phyloP scores from a whole-genome alignment of 2,888 invertebrate genomes.

The Linnaemya vulpina region DNA sequence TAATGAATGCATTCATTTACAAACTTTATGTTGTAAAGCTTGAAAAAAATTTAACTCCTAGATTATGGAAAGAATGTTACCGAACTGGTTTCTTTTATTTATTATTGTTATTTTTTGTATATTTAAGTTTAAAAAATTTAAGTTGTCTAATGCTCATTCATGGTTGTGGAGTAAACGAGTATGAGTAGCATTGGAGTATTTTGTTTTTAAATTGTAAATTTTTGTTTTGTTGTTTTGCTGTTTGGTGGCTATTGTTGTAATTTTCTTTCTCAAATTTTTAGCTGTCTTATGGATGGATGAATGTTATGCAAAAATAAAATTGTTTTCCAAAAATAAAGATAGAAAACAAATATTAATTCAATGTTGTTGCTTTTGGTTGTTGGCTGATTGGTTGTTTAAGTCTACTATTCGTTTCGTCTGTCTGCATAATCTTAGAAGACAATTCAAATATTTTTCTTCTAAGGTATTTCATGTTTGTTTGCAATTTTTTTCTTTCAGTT shows the following conservation, averaged over 20 bases:
- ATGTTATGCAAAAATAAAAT: slow-evolving; percentile 47
- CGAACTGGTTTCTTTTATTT: slow-evolving; percentile 64
- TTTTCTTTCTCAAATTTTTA: slow-evolving; percentile 55
- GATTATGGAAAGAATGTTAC: slow-evolving; percentile 66
- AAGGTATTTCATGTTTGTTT: slow-evolving; percentile 40
- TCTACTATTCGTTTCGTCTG: slow-evolving; percentile 3
- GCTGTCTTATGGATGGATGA: slow-evolving; percentile 35
- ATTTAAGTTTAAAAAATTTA: slow-evolving; percentile 41
- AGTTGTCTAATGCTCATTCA: slow-evolving; percentile 65
- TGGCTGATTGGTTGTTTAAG: slow-evolving; percentile 19
- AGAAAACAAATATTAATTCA: not conserved
- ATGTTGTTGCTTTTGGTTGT: slow-evolving; percentile 21
- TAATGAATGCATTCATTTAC: slow-evolving; percentile 37
- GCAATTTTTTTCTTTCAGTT: not conserved
- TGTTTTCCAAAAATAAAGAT: slow-evolving; percentile 6
- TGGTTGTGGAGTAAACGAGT: slow-evolving; percentile 42
- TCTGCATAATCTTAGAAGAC: slow-evolving; percentile 38
- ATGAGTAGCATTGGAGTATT: slow-evolving; percentile 32
- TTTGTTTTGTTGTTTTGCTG: slow-evolving; percentile 17
- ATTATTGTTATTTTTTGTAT: slow-evolving; percentile 44
- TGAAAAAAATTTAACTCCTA: slow-evolving; percentile 44
- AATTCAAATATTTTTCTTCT: slow-evolving; percentile 56
- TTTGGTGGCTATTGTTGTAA: slow-evolving; percentile 22
- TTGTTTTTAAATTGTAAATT: not conserved
- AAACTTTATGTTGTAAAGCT: not conserved